Conservation (phyloP, 2,797 vertebrate species). For the Spatula clypeata region DNA sequence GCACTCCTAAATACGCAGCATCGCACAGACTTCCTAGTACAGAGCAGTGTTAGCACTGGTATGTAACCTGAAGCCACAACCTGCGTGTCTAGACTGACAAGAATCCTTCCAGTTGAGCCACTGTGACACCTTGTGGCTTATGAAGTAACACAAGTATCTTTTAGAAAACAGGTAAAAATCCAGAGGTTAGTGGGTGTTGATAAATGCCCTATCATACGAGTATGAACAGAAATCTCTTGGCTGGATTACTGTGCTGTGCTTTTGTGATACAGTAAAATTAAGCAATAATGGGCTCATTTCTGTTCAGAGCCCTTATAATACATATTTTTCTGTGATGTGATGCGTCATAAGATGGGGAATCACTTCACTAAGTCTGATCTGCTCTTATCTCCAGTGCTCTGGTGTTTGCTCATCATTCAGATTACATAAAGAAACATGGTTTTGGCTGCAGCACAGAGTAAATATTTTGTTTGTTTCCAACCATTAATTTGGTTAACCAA, state of each 20-base stretch:
- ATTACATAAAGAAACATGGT: background rate
- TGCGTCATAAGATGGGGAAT: background rate
- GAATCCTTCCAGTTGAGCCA: slow-evolving; percentile 44
- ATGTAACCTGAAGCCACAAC: slow-evolving; percentile 34
- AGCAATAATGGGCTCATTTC: background rate
- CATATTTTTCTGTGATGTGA: background rate
- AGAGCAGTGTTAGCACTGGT: background rate
- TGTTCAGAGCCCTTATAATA: background rate
- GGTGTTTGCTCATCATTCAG: background rate
- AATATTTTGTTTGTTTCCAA: slow-evolving; percentile 27
- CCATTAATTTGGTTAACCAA: slow-evolving; percentile 7
- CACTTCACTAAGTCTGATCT: background rate
- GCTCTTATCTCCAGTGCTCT: slow-evolving; percentile 1
- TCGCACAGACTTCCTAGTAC: background rate
- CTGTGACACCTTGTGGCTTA: slow-evolving; percentile 66
- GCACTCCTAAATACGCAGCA: background rate
- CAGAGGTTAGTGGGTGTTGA: background rate
- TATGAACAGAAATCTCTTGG: background rate
- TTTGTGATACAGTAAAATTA: background rate
- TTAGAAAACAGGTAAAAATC: background rate
- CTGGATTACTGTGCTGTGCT: background rate
- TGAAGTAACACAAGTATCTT: background rate
- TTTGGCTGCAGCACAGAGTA: slow-evolving; percentile 8
- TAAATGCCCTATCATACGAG: background rate
- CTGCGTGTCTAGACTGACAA: slow-evolving; percentile 59